Base-by-base conservation (phyloP, 2,797 vertebrate species). In the Gymnothorax reevesii region DNA sequence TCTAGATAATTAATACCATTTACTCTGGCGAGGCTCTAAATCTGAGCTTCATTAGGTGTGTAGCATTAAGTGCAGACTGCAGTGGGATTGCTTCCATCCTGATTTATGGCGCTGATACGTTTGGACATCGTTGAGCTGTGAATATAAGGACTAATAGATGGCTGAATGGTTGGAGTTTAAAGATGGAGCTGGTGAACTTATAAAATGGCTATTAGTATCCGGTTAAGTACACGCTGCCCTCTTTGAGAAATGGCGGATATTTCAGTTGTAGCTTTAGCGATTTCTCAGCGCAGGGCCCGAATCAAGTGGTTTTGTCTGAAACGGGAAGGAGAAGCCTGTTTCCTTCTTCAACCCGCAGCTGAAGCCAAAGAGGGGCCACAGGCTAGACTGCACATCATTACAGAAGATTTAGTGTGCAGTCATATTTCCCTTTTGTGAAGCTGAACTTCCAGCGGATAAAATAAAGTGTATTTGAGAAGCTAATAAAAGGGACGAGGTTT, bases 401-500 rank as follows among this genome's bases (percentile, higher is more conserved):
- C n/a, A 73, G 17, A 59, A 69, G 57, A 9, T 80, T 83, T 60
- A 62, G 27, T 15, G 66, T 4, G 57, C n/a, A 73, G 84, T 33
- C 84, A 59, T 57, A 33, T 22, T 66, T 9, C 13, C 62, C 17
- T 4, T 57, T 17, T 20, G 82, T n/a, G 69, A 73, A 94, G 91
- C 94, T 93, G 86, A 93, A 90, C 93, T 93, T 88, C 91, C 90
- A 89, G 87, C 94, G 88, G 89, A 91, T 93, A 92, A 92, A 90
- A 92, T 88, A 88, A 84, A 91, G 90, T 95, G 93, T 93, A 88
- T 93, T 88, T 91, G 59, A 20, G 71, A 75, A 79, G 88, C 91
- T 93, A 94, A 95, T 95, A 94, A 93, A 92, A 77, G n/a, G 60
- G 62, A 49, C 82, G 83, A 62, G 83, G 91, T 93, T 94, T 95